Evolutionary conservation across 2,888 invertebrate species (phyloP), one percentile per base, ranked within the genome.

Genomic region (Torymus tubicola): DNA sequence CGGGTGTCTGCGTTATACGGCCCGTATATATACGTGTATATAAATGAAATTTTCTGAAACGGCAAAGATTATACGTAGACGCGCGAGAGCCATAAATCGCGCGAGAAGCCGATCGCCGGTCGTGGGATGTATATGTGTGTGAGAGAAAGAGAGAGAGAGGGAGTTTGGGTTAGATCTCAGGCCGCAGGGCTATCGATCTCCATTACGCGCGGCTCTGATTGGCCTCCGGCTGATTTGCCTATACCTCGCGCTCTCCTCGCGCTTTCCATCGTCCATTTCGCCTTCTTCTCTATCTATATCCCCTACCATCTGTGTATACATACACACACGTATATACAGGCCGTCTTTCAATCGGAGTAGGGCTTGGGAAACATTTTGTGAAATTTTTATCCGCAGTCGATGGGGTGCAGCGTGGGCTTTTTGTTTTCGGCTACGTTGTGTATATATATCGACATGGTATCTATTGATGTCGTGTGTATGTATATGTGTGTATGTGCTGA

Each of bases 151-250:
- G 63, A 57, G 64, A 74, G 58, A 50, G 53, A 53, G 60, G 60
- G 72, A 67, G 71, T 69, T 74, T 81, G 81, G 82, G 74, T 84
- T 84, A 82, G 85, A 87, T 86, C 85, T 85, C 60, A 58, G 8
- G 42, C 42, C 77, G 86, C 85, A 83, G 82, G 85, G 86, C 86
- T 86, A 88, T 88, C 87, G 88, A 88, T 88, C 88, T 88, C 87
- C 86, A 88, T 87, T 88, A 87, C 85, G 82, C 85, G 82, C 82
- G 82, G 63, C 84, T 84, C 84, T 86, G 87, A 87, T 88, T 87
- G 87, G 87, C 84, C 70, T 72, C 68, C 58, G 52, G 81, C 79
- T 73, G 64, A 81, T 81, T 81, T 79, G 76, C 76, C 79, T 71
- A 60, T 57, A 24, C 21, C 10, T 55, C 16, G 42, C 2, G 21